Evolutionary conservation across 92 coral and sea anemone genomes (phyloP).

Genomic region (Zoanthus solanderi): DNA sequence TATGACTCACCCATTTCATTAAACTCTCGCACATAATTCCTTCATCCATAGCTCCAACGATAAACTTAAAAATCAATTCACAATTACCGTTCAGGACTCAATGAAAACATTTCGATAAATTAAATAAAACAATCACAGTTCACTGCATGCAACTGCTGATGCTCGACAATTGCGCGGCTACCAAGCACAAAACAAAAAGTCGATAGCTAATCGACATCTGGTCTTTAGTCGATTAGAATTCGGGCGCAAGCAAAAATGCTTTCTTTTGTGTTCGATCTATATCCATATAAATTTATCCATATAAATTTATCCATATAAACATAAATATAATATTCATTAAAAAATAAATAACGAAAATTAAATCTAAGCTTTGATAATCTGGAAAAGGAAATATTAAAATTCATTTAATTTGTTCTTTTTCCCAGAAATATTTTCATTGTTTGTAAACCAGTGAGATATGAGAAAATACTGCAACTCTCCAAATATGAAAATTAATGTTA

Average conservation of each 20-base stretch:
- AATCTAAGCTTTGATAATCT: too few species aligned
- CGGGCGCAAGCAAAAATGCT: not conserved
- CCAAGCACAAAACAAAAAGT: constrained; percentile 2
- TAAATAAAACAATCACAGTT: not conserved
- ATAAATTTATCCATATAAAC: too few species aligned
- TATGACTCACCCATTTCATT: constrained; percentile 91
- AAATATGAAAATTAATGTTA: too few species aligned
- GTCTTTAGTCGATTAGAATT: not conserved
- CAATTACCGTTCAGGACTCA: constrained; percentile 5
- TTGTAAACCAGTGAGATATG: too few species aligned
- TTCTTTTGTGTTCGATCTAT: too few species aligned
- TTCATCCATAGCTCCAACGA: constrained; percentile 74
- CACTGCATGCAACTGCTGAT: not conserved
- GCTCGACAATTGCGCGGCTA: constrained; percentile 36
- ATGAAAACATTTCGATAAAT: not conserved
- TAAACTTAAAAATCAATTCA: not conserved
- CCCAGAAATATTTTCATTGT: too few species aligned
- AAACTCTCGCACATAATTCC: constrained; percentile 90
- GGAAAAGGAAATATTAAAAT: too few species aligned
- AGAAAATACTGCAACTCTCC: too few species aligned
- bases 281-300: too few species aligned
- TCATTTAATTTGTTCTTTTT: too few species aligned
- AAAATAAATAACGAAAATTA: too few species aligned
- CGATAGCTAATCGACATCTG: not conserved
- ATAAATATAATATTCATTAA: too few species aligned